phyloP scores from a whole-genome alignment of 2,797 vertebrate species.

The Sebastes jordani region DNA sequence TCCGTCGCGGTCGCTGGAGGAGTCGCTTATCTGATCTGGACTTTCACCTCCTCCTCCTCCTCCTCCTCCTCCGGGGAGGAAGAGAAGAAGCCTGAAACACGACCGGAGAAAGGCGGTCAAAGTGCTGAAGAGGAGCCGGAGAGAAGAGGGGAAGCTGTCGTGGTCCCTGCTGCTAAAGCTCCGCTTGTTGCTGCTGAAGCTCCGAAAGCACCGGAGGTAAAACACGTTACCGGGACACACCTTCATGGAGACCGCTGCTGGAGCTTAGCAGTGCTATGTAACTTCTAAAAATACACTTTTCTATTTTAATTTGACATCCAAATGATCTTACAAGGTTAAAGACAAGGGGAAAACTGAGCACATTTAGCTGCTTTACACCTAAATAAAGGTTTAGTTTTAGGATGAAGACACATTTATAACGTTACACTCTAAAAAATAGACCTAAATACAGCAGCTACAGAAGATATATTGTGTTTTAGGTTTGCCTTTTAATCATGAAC shows the following conservation, averaged over 20 bases:
- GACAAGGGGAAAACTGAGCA: background rate
- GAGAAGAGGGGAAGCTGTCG: background rate
- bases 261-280: background rate
- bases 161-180: background rate
- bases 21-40: conserved; percentile 77
- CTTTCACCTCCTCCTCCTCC: conserved; percentile 23
- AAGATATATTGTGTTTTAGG: background rate
- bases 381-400: background rate
- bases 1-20: conserved; percentile 73
- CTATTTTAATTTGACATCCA: background rate
- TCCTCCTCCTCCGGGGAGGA: background rate
- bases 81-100: background rate
- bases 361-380: background rate
- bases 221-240: background rate
- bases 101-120: background rate
- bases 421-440: background rate
- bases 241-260: background rate
- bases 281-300: background rate
- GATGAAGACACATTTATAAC: background rate
- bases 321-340: no score
- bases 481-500: no score
- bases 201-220: conserved; percentile 12
- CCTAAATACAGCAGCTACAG: background rate
- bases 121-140: background rate
- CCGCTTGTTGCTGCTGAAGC: background rate